Conservation (phyloP, 2,888 invertebrate species). For the Dolomedes plantarius region DNA sequence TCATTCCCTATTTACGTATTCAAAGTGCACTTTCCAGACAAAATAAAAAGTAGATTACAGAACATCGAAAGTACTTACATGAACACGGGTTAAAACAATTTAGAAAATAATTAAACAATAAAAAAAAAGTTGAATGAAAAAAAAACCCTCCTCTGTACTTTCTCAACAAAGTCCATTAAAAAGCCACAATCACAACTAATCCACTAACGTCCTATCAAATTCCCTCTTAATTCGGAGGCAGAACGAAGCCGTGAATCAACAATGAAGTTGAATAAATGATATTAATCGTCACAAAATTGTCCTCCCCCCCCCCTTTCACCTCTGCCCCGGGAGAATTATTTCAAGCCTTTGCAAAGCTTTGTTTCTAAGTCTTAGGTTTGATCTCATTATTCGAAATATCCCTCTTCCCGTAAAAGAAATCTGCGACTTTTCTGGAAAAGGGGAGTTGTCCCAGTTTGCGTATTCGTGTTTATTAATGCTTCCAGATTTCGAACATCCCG, state of each 20-base stretch:
- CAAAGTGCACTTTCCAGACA: no score
- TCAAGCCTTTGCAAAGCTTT: conserved; percentile 34
- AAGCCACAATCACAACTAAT: conserved; percentile 24
- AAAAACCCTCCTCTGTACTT: neutral
- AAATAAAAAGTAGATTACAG: no score
- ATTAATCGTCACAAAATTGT: conserved; percentile 55
- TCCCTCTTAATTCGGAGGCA: conserved; percentile 46
- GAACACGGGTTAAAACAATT: neutral
- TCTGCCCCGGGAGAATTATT: conserved; percentile 42
- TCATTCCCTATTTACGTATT: no score
- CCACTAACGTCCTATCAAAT: conserved; percentile 51
- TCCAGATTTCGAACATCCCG: conserved; percentile 34
- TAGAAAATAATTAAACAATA: neutral
- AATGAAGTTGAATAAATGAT: conserved; percentile 67
- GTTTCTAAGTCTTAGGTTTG: conserved; percentile 48
- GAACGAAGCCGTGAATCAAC: conserved; percentile 35
- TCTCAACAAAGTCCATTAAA: neutral
- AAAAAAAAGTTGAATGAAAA: neutral
- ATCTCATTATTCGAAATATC: conserved; percentile 51
- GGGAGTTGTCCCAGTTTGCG: conserved; percentile 31
- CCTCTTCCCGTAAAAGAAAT: conserved; percentile 22
- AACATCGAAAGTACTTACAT: neutral
- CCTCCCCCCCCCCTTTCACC: neutral
- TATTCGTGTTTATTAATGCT: conserved; percentile 67
- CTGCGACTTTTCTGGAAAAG: neutral